A percentile compares a stretch with the other conserved stretches of the same genome.
Evolutionary conservation across 2,888 invertebrate genomes (phyloP).

Genomic region (Bellardia pandia): DNA sequence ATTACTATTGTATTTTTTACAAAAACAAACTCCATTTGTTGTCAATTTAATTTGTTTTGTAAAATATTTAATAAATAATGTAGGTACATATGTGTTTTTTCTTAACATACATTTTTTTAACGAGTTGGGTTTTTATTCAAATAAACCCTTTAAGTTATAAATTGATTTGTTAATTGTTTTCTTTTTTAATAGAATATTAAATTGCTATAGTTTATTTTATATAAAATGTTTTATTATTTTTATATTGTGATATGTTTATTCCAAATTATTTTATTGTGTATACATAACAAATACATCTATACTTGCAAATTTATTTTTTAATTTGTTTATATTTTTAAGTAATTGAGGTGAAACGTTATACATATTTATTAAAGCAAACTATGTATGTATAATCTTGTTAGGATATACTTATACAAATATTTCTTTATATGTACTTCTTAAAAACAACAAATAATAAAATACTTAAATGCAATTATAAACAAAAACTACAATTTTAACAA

Average conservation of each 20-base stretch:
- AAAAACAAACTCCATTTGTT: conserved; percentile 27
- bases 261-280: conserved; percentile 20
- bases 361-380: neutral
- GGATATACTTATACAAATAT: neutral
- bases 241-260: conserved; percentile 53
- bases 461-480: conserved; percentile 5
- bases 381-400: neutral
- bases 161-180: neutral
- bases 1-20: conserved; percentile 11
- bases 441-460: conserved; percentile 14
- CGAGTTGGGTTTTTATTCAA: no score
- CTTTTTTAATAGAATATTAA: neutral
- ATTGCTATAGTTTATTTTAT: conserved; percentile 27
- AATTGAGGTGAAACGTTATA: neutral
- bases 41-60: conserved; percentile 13
- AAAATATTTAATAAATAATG: neutral
- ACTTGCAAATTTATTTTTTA: neutral
- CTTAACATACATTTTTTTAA: no score
- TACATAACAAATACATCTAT: neutral
- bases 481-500: neutral
- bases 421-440: neutral
- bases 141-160: no score
- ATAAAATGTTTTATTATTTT: conserved; percentile 14
- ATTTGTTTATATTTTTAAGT: neutral
- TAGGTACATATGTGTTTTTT: neutral